phyloP scores from a whole-genome alignment of 2,888 invertebrate genomes.

The Alitta virens region DNA sequence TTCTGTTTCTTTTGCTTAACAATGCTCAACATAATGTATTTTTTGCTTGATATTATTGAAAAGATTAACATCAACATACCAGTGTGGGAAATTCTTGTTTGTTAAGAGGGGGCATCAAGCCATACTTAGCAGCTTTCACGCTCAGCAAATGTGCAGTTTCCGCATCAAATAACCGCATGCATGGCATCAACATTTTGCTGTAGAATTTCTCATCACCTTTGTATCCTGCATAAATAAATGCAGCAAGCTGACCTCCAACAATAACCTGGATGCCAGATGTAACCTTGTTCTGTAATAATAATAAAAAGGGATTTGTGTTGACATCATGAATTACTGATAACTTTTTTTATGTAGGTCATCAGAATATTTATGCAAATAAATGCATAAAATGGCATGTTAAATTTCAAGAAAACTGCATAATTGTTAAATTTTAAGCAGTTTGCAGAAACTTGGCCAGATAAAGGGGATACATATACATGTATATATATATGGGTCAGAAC shows the following conservation, averaged over 20 bases:
- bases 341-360: too few relatives aligned
- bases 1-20: too few relatives aligned
- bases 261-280: constrained; percentile 66
- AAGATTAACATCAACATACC: constrained; percentile 59
- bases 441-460: too few relatives aligned
- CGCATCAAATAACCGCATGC: constrained; percentile 70
- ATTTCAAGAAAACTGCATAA: too few relatives aligned
- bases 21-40: too few relatives aligned
- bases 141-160: constrained; percentile 82
- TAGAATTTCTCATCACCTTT: constrained; percentile 80
- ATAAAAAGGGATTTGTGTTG: neutral
- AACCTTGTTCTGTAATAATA: constrained; percentile 64
- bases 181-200: constrained; percentile 70
- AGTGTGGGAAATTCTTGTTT: constrained; percentile 67
- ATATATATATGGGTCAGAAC: too few relatives aligned
- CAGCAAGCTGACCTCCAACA: constrained; percentile 68
- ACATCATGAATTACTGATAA: too few relatives aligned
- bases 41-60: neutral
- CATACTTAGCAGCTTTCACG: constrained; percentile 73
- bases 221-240: constrained; percentile 69
- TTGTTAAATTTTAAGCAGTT: too few relatives aligned
- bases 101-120: constrained; percentile 67
- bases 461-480: too few relatives aligned
- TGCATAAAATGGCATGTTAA: too few relatives aligned
- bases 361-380: too few relatives aligned